Conservation (phyloP, 2,888 invertebrate species). For the Ceramica pisi region DNA sequence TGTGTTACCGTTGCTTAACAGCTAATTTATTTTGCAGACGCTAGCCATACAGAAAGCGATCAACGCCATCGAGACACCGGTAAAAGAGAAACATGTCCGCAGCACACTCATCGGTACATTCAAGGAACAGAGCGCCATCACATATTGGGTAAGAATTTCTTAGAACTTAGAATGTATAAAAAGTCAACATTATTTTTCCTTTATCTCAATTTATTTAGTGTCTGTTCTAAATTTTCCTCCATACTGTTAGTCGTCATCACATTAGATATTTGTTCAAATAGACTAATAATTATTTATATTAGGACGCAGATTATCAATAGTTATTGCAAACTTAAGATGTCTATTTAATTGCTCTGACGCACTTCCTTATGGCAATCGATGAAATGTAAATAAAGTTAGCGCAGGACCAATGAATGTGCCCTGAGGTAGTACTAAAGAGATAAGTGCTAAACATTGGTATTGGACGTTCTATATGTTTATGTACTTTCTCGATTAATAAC, state of each 20-base stretch:
- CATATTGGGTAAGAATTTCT: slow-evolving; percentile 94
- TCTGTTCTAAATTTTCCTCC: neutral
- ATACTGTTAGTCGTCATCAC: neutral
- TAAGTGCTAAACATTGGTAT: neutral
- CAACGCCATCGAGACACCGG: slow-evolving; percentile 97
- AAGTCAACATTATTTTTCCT: neutral
- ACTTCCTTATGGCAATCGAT: slow-evolving; percentile 5
- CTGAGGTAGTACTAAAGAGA: slow-evolving; percentile 12
- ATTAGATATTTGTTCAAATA: neutral
- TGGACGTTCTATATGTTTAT: neutral
- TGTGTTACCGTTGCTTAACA: neutral
- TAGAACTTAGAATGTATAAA: neutral
- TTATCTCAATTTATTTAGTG: neutral
- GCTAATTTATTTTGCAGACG: slow-evolving; percentile 88
- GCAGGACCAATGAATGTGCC: slow-evolving; percentile 7
- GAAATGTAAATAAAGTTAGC: slow-evolving; percentile 14
- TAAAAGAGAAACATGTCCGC: slow-evolving; percentile 99
- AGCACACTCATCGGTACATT: slow-evolving; percentile 98
- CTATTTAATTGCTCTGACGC: neutral
- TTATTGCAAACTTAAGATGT: neutral
- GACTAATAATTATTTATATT: neutral
- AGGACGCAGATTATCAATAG: neutral
- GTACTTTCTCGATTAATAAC: neutral
- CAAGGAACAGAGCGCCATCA: slow-evolving; percentile 96
- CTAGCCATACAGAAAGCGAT: slow-evolving; percentile 98